Percentiles rank a stretch among this genome's conserved stretches.
Evolutionary conservation across 2,113 vertebrate genomes (phyloP).

Genomic region (Athene noctua): DNA sequence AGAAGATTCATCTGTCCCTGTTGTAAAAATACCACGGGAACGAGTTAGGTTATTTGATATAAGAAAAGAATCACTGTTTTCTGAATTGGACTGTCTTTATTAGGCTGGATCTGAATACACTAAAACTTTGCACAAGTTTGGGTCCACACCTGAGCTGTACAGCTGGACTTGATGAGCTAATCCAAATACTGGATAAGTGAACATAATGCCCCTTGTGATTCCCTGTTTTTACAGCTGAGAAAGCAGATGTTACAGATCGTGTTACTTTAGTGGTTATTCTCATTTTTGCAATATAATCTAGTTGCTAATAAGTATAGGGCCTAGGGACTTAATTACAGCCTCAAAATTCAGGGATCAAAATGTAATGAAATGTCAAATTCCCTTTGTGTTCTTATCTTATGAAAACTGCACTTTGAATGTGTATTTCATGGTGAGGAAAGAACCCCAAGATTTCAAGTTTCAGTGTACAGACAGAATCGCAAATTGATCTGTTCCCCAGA

Average conservation of each 20-base stretch:
- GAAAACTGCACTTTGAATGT: neutral
- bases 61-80: neutral
- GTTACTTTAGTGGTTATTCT: neutral
- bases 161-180: constrained; percentile 24
- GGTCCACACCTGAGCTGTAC: constrained; percentile 6
- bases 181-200: neutral
- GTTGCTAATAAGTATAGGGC: neutral
- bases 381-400: neutral
- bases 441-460: neutral
- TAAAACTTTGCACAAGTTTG: neutral
- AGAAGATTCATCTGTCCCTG: neutral
- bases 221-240: constrained; percentile 20
- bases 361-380: neutral
- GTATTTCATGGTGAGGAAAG: neutral
- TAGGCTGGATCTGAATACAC: neutral
- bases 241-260: neutral
- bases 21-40: neutral
- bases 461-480: neutral
- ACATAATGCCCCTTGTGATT: neutral
- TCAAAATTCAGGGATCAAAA: neutral
- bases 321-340: neutral
- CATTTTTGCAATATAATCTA: neutral
- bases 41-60: neutral
- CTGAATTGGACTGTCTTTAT: neutral
- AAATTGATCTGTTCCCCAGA: neutral